Conservation (phyloP, 2,113 vertebrate species). For the western clawed frog (Xenopus tropicalis) region UCB_Xtro_10.0 CM004444.2:107306001-107306500, state of each 20-base stretch:
- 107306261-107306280: conserved; percentile 7
- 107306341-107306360: conserved; percentile 32
- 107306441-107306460: too few relatives aligned
- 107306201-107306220: neutral
- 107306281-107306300: conserved; percentile 8
- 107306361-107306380: conserved; percentile 35
- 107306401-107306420: conserved; percentile 39
- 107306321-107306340: conserved; percentile 40
- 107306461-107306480: too few relatives aligned
- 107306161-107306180: neutral
- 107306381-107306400: conserved; percentile 36
- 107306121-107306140: too few relatives aligned
- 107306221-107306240: conserved; percentile 2
- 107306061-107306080: too few relatives aligned
- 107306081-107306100: too few relatives aligned
- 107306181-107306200: neutral
- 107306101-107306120: too few relatives aligned
- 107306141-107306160: neutral
- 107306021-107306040: too few relatives aligned
- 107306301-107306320: conserved; percentile 35
- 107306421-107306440: neutral
- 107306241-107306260: neutral
- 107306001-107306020: too few relatives aligned
- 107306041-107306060: too few relatives aligned
- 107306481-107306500: too few relatives aligned